Conservation (phyloP, 2,113 vertebrate genomes). For the Menidia beryllina region DNA sequence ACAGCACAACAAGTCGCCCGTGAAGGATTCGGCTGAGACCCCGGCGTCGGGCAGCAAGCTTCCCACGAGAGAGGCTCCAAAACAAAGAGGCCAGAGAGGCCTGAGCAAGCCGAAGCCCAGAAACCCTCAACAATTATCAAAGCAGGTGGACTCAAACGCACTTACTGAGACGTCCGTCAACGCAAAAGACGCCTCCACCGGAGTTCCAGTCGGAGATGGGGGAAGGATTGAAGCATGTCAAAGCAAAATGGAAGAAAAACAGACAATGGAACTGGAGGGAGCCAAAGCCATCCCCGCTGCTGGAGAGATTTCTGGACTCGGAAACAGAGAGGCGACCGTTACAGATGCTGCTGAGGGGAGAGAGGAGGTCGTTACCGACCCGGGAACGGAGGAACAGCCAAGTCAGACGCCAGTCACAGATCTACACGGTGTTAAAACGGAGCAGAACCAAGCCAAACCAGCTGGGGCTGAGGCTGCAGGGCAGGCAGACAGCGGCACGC, state of each 20-base stretch:
- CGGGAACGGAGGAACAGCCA: not conserved
- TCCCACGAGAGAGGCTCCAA: constrained; percentile 29
- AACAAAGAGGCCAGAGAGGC: constrained; percentile 40
- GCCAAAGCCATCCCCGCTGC: not conserved
- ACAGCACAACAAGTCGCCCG: constrained; percentile 39
- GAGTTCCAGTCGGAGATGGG: constrained; percentile 13
- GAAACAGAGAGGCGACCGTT: constrained; percentile 1
- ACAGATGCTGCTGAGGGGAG: constrained; percentile 1
- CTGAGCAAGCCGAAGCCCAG: constrained; percentile 51
- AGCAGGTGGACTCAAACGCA: constrained; percentile 13
- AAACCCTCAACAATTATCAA: constrained; percentile 21
- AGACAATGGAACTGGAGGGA: not conserved
- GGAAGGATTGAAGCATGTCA: not conserved
- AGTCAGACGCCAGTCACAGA: constrained; percentile 3
- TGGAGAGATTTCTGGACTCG: constrained; percentile 16
- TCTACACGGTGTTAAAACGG: not conserved
- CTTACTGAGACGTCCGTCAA: not conserved
- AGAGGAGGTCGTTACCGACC: not conserved
- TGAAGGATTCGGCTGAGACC: constrained; percentile 48
- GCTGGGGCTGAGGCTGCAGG: not conserved
- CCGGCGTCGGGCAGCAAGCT: constrained; percentile 57
- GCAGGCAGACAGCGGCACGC: constrained; percentile 5
- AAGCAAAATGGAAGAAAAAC: constrained; percentile 14
- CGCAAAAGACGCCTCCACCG: not conserved
- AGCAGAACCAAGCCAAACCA: constrained; percentile 7